phyloP scores from a whole-genome alignment of 2,113 vertebrate species.

The Nesogale talazaci region DNA sequence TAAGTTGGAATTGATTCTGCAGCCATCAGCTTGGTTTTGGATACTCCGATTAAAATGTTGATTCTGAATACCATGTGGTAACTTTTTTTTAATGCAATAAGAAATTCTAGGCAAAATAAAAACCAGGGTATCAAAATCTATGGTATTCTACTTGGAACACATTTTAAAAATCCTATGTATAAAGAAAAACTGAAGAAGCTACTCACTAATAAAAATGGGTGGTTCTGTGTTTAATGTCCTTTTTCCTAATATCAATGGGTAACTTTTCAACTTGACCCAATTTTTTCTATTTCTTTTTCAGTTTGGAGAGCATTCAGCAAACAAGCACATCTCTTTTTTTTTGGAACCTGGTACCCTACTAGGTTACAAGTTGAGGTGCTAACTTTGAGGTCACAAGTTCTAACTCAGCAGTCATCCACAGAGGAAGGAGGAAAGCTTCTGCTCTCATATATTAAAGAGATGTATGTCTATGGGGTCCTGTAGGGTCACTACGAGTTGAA shows the following conservation, averaged over 20 bases:
- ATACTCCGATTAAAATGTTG: not conserved
- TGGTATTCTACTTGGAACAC: not conserved
- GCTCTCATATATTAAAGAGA: too few relatives aligned
- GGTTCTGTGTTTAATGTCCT: not conserved
- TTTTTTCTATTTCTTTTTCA: constrained; percentile 15
- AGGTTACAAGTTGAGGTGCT: too few relatives aligned
- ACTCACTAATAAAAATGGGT: not conserved
- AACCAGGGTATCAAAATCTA: not conserved
- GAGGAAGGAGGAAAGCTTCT: too few relatives aligned
- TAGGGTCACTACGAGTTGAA: too few relatives aligned
- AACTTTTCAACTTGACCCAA: constrained; percentile 17
- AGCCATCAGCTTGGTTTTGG: too few relatives aligned
- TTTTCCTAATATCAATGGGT: not conserved
- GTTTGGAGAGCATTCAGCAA: not conserved
- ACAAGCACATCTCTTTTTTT: not conserved
- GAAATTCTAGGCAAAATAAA: constrained; percentile 42
- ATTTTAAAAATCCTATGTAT: not conserved
- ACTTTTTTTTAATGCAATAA: not conserved
- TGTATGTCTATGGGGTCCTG: too few relatives aligned
- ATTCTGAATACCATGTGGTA: constrained; percentile 3
- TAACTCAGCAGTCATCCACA: too few relatives aligned
- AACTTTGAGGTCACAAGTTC: too few relatives aligned
- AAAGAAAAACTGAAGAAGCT: constrained; percentile 31
- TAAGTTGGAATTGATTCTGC: too few relatives aligned
- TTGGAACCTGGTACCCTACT: not conserved